These are phyloP conservation scores for Tipula helvola DNA, from an alignment of 2,888 invertebrate species.

Conservation along the genomic window DNA sequence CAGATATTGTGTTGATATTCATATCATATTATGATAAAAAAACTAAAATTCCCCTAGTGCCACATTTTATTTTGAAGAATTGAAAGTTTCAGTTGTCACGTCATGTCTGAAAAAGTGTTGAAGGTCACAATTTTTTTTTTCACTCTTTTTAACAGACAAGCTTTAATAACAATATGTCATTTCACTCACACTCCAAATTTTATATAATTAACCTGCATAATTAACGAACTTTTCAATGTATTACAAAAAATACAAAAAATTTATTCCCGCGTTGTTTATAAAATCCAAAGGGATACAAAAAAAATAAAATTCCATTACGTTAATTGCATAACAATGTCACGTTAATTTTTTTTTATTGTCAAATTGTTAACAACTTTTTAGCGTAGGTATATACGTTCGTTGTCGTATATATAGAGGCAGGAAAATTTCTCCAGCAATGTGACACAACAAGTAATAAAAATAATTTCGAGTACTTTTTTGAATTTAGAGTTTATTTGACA, in stretches of 20 bases:
- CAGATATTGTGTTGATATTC: too few relatives aligned
- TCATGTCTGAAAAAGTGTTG: too few relatives aligned
- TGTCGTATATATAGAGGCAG: not conserved
- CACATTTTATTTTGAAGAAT: too few relatives aligned
- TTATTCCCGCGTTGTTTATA: too few relatives aligned
- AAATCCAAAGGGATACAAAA: not conserved
- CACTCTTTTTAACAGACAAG: too few relatives aligned
- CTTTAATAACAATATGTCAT: too few relatives aligned
- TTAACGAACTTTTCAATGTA: not conserved
- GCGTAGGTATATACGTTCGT: not conserved
- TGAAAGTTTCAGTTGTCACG: too few relatives aligned
- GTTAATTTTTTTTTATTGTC: not conserved
- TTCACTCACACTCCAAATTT: too few relatives aligned
- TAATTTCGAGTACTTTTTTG: not conserved
- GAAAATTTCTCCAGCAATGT: not conserved
- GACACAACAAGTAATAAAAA: not conserved
- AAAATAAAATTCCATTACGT: not conserved
- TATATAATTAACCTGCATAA: not conserved
- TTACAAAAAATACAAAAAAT: too few relatives aligned
- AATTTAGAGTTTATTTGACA: not conserved
- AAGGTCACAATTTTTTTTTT: too few relatives aligned
- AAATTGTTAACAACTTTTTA: not conserved
- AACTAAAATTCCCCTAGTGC: too few relatives aligned
- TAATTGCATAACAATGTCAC: not conserved
- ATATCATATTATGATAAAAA: too few relatives aligned